These are phyloP conservation scores for Xestia xanthographa DNA, from an alignment of 2,888 invertebrate species.

Conservation along the genomic window DNA sequence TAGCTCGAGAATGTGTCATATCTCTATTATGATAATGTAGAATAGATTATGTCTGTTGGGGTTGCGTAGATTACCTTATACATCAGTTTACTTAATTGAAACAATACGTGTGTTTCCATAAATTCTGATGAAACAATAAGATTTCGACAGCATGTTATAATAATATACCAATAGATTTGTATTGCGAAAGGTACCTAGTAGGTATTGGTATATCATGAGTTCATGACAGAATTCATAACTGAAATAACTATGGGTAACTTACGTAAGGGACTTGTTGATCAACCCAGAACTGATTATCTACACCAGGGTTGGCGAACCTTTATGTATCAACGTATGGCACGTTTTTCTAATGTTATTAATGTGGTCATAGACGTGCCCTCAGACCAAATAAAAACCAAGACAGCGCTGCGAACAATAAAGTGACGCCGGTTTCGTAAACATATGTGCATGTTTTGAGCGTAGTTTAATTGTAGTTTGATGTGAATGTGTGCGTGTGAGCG, in stretches of 20 bases:
- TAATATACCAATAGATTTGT: background rate
- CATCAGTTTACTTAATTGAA: conserved; percentile 8
- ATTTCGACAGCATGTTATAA: conserved; percentile 28
- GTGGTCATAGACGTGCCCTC: no score
- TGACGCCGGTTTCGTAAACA: no score
- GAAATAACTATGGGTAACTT: background rate
- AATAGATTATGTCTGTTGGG: conserved; percentile 34
- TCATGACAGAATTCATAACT: background rate
- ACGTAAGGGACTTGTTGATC: background rate
- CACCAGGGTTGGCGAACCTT: no score
- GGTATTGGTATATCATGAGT: background rate
- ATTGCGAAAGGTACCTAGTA: conserved; percentile 5
- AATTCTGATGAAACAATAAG: conserved; percentile 10
- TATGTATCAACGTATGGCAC: no score
- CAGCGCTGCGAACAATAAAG: no score
- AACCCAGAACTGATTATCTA: background rate
- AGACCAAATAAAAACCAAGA: no score
- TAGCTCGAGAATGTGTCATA: conserved; percentile 54
- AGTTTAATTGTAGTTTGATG: no score
- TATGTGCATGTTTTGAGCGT: no score
- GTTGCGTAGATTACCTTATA: conserved; percentile 20
- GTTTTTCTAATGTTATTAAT: no score
- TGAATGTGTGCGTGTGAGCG: no score
- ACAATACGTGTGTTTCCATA: conserved; percentile 41
- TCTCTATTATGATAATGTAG: conserved; percentile 27